Base-by-base conservation (phyloP, 1,140 invertebrate genomes). In the Stegodyphus mimosarum region DNA sequence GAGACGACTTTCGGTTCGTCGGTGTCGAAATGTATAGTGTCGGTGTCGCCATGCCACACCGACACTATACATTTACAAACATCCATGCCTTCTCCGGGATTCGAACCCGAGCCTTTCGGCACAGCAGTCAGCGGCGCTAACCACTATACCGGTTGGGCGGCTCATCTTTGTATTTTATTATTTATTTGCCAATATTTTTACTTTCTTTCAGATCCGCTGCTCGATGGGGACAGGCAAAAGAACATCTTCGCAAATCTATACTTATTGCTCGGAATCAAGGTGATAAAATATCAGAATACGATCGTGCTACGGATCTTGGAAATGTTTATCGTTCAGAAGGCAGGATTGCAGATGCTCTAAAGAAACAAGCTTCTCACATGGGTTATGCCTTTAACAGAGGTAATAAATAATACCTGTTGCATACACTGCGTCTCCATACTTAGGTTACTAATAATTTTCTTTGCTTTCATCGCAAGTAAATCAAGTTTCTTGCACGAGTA, bases 301-400 rank as follows among this genome's bases (percentile, higher is more conserved):
- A 78, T 15, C 53, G 76, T 13, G 53, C 17, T 64, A 78, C 76
- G 6, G 76, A 78, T 64, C 55, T 78, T 18, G 76, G 76, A 6
- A 78, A 78, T 18, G 76, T 78, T 0, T 78, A 78, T 66, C 60
- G 76, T 66, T 78, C 76, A n/a, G 76, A 78, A 78, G 76, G 76
- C n/a, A 78, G 76, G 53, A 78, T 78, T 17, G 53, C 76, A n/a
- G 76, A 78, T 78, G 76, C 76, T 17, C 15, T 78, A 7, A 10
- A 70, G 2, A 13, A 17, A n/a, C 76, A 78, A 53, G 17, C 13
- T 9, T 6, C 11, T 6, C 76, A 78, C 15, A 66, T 78, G 76
- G 15, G 7, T 67, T 78, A 66, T 18, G 76, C 76, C 6, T 78
- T 67, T 51, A 17, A 78, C 6, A 66, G 76, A 67, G 76, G 72